A percentile compares a stretch with the other conserved stretches of the same genome.
These are phyloP conservation scores for Trypoxylon attenuatum DNA, from an alignment of 2,888 invertebrate genomes.

Conservation along the genomic window DNA sequence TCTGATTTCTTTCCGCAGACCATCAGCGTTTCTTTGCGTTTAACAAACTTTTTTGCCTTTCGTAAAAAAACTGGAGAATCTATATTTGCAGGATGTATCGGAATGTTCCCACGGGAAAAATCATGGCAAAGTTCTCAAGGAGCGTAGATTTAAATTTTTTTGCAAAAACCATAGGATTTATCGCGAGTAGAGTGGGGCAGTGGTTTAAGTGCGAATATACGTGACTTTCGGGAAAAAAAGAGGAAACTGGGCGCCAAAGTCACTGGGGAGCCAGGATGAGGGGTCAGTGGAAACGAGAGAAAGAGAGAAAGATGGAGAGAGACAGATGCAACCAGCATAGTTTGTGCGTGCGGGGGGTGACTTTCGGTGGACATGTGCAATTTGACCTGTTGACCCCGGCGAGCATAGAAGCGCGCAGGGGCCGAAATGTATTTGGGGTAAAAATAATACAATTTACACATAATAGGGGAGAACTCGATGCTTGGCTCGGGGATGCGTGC, in stretches of 20 bases:
- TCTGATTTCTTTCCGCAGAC: neutral
- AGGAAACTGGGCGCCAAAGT: slow-evolving; percentile 11
- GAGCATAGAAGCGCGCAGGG: slow-evolving; percentile 53
- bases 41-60: no score
- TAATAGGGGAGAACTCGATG: slow-evolving; percentile 68
- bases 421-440: slow-evolving; percentile 73
- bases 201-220: slow-evolving; percentile 27
- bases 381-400: slow-evolving; percentile 73
- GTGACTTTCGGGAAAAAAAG: slow-evolving; percentile 34
- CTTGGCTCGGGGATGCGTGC: slow-evolving; percentile 47
- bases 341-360: slow-evolving; percentile 58
- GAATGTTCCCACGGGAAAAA: neutral
- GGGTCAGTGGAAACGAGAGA: neutral
- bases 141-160: neutral
- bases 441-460: slow-evolving; percentile 75
- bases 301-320: slow-evolving; percentile 22
- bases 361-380: slow-evolving; percentile 72
- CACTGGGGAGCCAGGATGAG: neutral
- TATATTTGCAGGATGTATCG: neutral
- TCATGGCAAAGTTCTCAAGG: neutral
- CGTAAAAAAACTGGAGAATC: neutral
- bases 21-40: neutral
- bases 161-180: slow-evolving; percentile 1
- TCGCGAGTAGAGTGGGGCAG: neutral
- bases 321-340: slow-evolving; percentile 16